phyloP scores from a whole-genome alignment of 2,888 invertebrate species.

The Trimorus sp. region DNA sequence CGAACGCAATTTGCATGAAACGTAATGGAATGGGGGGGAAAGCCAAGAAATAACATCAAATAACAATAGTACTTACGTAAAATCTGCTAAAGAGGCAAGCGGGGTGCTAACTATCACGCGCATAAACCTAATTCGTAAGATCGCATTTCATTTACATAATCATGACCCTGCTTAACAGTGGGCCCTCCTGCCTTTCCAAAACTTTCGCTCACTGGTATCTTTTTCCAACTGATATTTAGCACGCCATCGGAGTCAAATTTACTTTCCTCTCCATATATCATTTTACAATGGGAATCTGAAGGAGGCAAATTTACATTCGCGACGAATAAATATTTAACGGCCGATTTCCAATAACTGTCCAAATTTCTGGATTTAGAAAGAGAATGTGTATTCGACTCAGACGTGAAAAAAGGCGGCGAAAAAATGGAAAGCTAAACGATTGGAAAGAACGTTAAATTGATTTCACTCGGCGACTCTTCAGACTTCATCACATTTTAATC shows the following conservation, averaged over 20 bases:
- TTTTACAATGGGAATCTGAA: conserved; percentile 6
- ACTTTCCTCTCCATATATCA: conserved; percentile 30
- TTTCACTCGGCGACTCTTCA: conserved; percentile 35
- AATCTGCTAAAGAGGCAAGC: conserved; percentile 42
- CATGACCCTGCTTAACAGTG: conserved; percentile 76
- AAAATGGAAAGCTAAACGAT: conserved; percentile 25
- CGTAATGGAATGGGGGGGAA: conserved; percentile 40
- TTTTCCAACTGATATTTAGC: conserved; percentile 27
- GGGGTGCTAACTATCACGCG: conserved; percentile 66
- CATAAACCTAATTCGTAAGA: conserved; percentile 68
- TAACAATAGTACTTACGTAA: conserved; percentile 53
- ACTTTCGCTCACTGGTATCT: conserved; percentile 43
- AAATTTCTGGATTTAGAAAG: neutral
- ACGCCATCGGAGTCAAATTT: conserved; percentile 17
- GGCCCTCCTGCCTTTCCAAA: conserved; percentile 62
- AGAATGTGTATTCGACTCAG: too few species aligned
- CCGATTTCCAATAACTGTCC: neutral
- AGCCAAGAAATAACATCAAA: conserved; percentile 43
- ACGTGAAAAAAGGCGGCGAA: neutral
- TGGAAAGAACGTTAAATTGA: conserved; percentile 31
- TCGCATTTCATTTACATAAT: conserved; percentile 79
- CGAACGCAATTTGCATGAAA: conserved; percentile 29
- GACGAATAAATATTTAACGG: conserved; percentile 4
- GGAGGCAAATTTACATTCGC: conserved; percentile 5
- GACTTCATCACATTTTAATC: conserved; percentile 35